Base-by-base conservation (phyloP, 2,113 vertebrate genomes). In the Calyptomena viridis region DNA sequence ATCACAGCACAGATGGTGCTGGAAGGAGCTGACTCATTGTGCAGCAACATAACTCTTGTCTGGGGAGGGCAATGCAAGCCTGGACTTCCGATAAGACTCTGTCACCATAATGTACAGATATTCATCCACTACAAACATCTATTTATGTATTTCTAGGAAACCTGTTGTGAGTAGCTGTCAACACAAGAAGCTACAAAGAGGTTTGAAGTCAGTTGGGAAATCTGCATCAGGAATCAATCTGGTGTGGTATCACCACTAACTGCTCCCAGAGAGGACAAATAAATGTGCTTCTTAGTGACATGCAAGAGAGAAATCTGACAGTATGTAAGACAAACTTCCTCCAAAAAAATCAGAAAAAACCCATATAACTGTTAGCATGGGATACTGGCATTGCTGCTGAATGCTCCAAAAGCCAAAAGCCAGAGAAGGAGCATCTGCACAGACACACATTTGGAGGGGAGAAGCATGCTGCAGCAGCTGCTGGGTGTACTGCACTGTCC, bases 321-420 rank as follows among this genome's bases (percentile, higher is more conserved):
- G 35, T 19, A n/a, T 22, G 35, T 53, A 67, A 72, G 83, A 30
- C 14, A 59, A 53, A 1, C 1, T 53, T 39, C 33, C 60, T 73
- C 66, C 6, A 30, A 55, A 37, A 28, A 11, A 11, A 24, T 6
- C 4, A 16, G 6, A 11, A 30, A 58, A 56, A 39, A 8, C 0
- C 1, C 7, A 39, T 20, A 5, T 40, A 39, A 56, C 37, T 31
- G 5, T 16, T 56, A 67, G 15, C 15, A 52, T 14, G 20, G 37
- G 30, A 40, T 50, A 62, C 37, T 37, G 37, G 16, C 49, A 30
- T 27, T 53, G 53, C 18, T 67, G 30, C 47, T 52, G 23, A 59
- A 37, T 6, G 13, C 37, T 24, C 50, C 1, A 0, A 49, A 73
- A 39, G 22, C 50, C 1, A 0, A 49, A 73, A 39, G 22, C 8